Evolutionary conservation across 2,888 invertebrate genomes (phyloP).

Genomic region (Apamea epomidion): DNA sequence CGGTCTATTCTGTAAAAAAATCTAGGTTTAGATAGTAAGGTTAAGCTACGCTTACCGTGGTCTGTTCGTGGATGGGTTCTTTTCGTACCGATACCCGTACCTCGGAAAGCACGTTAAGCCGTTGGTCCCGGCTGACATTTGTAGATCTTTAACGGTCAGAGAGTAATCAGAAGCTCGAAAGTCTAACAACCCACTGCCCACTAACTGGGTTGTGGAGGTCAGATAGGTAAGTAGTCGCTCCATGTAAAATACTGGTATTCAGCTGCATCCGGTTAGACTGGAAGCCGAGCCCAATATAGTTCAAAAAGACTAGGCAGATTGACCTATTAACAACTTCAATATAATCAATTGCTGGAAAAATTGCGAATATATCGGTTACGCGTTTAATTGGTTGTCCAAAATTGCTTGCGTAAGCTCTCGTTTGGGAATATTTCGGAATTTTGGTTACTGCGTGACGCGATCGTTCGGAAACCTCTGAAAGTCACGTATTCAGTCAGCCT

Average conservation of each 20-base stretch:
- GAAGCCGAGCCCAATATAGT: neutral
- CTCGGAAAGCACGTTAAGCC: neutral
- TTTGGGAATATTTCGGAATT: constrained; percentile 13
- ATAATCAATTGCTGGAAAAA: too few relatives aligned
- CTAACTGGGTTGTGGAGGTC: neutral
- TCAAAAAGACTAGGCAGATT: neutral
- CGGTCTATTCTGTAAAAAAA: neutral
- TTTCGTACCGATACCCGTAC: neutral
- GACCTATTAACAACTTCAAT: neutral
- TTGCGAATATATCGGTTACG: neutral
- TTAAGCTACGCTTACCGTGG: neutral
- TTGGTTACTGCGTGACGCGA: constrained; percentile 9
- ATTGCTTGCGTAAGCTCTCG: constrained; percentile 20
- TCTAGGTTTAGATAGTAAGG: neutral
- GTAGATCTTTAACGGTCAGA: too few relatives aligned
- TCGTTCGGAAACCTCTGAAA: constrained; percentile 40
- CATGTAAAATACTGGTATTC: neutral
- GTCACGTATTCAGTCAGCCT: constrained; percentile 56
- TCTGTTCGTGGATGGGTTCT: neutral
- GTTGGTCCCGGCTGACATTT: neutral
- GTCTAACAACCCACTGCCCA: neutral
- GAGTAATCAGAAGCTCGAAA: too few relatives aligned
- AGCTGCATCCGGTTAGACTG: neutral
- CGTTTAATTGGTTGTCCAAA: constrained; percentile 40
- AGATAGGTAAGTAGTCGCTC: neutral